Conservation (phyloP, 2,888 invertebrate species). For the Oscheius sp. region DNA sequence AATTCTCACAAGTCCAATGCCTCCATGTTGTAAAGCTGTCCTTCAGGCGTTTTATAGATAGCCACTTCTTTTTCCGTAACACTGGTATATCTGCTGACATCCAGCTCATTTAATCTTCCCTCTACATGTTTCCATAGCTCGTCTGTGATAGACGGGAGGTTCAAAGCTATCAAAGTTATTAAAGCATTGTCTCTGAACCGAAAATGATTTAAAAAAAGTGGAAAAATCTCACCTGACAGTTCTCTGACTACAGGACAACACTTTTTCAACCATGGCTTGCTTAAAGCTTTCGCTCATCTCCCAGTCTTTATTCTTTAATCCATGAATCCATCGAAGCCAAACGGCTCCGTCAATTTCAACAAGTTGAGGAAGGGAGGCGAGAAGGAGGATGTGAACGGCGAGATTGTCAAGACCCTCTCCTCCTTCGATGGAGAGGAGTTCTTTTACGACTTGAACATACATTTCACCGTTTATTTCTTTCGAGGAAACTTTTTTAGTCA, state of each 20-base stretch:
- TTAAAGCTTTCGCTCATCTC: conserved; percentile 41
- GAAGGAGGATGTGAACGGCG: conserved; percentile 45
- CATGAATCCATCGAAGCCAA: conserved; percentile 59
- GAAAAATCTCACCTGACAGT: conserved; percentile 34
- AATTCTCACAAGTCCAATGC: conserved; percentile 77
- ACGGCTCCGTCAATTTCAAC: conserved; percentile 60
- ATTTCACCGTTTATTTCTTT: conserved; percentile 9
- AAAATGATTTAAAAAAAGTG: background rate
- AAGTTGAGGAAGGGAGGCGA: conserved; percentile 47
- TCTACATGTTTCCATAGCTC: conserved; percentile 53
- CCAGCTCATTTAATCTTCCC: conserved; percentile 35
- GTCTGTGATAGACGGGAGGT: conserved; percentile 75
- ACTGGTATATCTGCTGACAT: conserved; percentile 34
- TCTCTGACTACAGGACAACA: conserved; percentile 40
- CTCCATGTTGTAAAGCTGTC: conserved; percentile 88
- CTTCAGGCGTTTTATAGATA: conserved; percentile 85
- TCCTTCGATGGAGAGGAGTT: conserved; percentile 1
- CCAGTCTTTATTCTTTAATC: conserved; percentile 46
- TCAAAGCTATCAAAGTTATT: conserved; percentile 85
- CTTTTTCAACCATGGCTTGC: conserved; percentile 36
- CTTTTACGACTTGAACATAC: background rate
- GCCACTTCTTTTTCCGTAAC: conserved; percentile 78
- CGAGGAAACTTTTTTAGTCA: background rate
- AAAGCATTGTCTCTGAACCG: conserved; percentile 90
- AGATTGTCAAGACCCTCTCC: conserved; percentile 39